Conservation (phyloP, 1,140 invertebrate genomes). For the Phthorimaea operculella region DNA sequence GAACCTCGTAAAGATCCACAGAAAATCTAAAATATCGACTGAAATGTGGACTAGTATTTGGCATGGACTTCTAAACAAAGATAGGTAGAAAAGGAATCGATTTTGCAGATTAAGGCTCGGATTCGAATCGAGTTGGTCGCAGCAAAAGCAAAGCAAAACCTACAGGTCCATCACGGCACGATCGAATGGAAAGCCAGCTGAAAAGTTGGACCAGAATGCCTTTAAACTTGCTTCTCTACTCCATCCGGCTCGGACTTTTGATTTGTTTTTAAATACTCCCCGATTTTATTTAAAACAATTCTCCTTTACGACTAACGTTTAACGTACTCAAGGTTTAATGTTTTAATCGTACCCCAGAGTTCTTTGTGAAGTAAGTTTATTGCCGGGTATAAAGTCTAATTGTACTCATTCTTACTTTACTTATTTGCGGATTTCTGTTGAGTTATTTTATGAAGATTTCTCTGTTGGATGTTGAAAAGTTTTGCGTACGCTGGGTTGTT, state of each 20-base stretch:
- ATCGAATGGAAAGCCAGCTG: conserved; percentile 42
- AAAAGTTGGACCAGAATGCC: conserved; percentile 44
- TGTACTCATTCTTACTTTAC: neutral
- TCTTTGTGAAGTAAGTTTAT: conserved; percentile 1
- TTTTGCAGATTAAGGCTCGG: no score
- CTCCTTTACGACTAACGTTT: conserved; percentile 1
- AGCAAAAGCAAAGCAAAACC: no score
- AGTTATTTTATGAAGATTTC: neutral
- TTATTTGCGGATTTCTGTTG: neutral
- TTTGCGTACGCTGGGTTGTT: no score
- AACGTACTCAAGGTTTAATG: neutral
- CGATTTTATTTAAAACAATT: conserved; percentile 1
- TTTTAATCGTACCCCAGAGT: neutral
- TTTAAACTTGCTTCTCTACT: conserved; percentile 41
- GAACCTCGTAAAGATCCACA: no score
- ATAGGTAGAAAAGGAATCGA: no score
- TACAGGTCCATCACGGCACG: no score
- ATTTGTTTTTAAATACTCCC: conserved; percentile 32
- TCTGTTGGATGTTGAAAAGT: no score
- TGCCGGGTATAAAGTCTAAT: neutral
- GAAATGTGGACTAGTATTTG: no score
- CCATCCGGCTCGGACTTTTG: conserved; percentile 29
- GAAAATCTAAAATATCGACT: no score
- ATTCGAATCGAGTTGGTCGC: no score
- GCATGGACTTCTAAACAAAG: no score